Evolutionary conservation across 2,797 vertebrate species (phyloP), one percentile per base, ranked within the genome.

Genomic region (Oreochromis mossambicus): DNA sequence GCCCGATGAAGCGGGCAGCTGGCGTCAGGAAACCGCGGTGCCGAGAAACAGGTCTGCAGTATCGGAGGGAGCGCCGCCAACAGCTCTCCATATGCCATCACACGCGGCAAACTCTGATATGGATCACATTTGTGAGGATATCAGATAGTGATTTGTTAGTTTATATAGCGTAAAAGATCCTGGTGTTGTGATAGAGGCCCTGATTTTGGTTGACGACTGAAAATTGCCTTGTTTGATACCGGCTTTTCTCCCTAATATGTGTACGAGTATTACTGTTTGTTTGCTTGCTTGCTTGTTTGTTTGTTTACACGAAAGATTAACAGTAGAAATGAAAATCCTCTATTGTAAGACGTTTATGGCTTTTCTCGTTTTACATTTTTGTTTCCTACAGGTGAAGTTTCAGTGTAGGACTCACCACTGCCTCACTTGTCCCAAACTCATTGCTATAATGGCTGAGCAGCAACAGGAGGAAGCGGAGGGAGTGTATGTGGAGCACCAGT

Each of bases 401-500:
- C 26, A 48, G 50, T 19, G 12, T 68, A 50, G 7, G 26, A 24
- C 24, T 66, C 41, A 48, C 26, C 36, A 48, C n/a, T 55, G 43
- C 24, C 32, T 70, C 24, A 50, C 10, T 8, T 50, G 43, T 32
- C 26, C 10, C 43, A 75, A 17, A 43, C 78, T 58, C 29, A 43
- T 56, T 68, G 43, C 10, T 85, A 88, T 21, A 54, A 97, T 97
- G 96, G 96, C 92, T 21, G 96, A 88, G 5, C 66, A 96, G 54
- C 97, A 97, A 81, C 96, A 97, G 86, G 94, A 95, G 84, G 96
- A 95, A 85, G 91, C 94, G 5, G 96, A 97, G 0, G 95, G 92
- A 2, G 78, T 96, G 34, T 97, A 96, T 73, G 96, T 97, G 82
- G 97, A 98, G 84, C 98, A 99, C 88, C 98, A 98, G 92, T 99